Evolutionary conservation across 2,797 vertebrate species (phyloP).

Genomic region (Orestias chungarensis): DNA sequence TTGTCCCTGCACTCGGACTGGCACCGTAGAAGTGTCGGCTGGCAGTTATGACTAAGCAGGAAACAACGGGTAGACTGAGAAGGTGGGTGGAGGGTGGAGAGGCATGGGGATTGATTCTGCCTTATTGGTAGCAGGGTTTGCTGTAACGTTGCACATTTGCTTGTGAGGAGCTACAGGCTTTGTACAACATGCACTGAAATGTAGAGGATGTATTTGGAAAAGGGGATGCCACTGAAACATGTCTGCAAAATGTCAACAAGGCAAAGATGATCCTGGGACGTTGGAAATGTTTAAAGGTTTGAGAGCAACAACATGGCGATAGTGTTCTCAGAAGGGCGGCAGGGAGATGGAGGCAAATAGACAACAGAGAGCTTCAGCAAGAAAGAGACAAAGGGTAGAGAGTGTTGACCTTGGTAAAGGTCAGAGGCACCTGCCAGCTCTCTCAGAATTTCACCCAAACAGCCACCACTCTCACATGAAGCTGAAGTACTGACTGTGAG

Average conservation of each 20-base stretch:
- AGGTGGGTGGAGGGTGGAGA: constrained; percentile 26
- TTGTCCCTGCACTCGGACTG: constrained; percentile 75
- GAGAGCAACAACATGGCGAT: constrained; percentile 38
- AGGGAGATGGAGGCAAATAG: constrained; percentile 39
- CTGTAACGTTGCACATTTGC: constrained; percentile 40
- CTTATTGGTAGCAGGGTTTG: constrained; percentile 33
- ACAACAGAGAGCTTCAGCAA: constrained; percentile 35
- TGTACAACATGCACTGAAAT: constrained; percentile 11
- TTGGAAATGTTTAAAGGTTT: constrained; percentile 36
- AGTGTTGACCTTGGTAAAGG: constrained; percentile 84
- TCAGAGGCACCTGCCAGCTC: constrained; percentile 83
- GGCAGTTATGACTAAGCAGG: constrained; percentile 82
- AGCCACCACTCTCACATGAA: constrained; percentile 77
- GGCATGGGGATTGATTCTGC: constrained; percentile 57
- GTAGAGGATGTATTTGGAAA: constrained; percentile 10
- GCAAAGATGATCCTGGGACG: constrained; percentile 30
- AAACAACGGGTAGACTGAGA: constrained; percentile 45
- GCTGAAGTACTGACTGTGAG: constrained; percentile 83
- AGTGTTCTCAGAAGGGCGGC: constrained; percentile 53
- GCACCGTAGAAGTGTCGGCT: constrained; percentile 76
- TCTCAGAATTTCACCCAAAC: constrained; percentile 83
- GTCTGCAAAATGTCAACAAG: constrained; percentile 17
- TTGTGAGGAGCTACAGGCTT: background rate
- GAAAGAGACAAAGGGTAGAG: constrained; percentile 51
- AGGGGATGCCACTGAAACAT: constrained; percentile 24